Evolutionary conservation across 2,113 vertebrate species (phyloP).

Genomic region (Cryptoleucopteryx plumbea): DNA sequence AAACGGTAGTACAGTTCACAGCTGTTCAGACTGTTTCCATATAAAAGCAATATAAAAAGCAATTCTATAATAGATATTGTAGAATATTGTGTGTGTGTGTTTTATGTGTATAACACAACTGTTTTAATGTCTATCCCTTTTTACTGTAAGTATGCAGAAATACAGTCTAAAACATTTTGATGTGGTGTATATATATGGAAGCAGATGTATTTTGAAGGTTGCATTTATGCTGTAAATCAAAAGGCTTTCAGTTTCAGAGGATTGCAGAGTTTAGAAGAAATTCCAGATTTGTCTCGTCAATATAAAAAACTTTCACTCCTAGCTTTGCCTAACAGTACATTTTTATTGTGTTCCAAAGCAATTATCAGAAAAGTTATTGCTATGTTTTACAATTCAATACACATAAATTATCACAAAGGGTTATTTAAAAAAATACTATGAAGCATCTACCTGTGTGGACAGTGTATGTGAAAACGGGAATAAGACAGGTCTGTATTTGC

Average conservation of each 20-base stretch:
- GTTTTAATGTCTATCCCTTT: neutral
- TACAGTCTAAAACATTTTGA: neutral
- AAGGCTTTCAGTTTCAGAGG: neutral
- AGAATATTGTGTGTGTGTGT: neutral
- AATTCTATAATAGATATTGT: fast-evolving
- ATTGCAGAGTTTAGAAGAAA: neutral
- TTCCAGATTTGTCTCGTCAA: neutral
- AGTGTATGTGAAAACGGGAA: neutral
- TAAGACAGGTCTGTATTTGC: neutral
- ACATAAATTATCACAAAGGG: neutral
- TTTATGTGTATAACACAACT: neutral
- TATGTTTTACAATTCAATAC: neutral
- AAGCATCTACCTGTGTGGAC: neutral
- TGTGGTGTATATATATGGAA: neutral
- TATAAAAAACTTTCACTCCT: neutral
- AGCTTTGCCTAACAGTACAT: neutral
- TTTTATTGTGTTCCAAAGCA: neutral
- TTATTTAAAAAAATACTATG: neutral
- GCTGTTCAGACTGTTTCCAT: neutral
- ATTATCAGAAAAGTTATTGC: neutral
- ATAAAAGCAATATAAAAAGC: fast-evolving
- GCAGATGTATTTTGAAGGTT: neutral
- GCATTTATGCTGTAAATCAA: neutral
- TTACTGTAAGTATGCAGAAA: neutral
- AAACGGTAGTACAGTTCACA: neutral